phyloP scores from a whole-genome alignment of 2,113 vertebrate species.

The Hydropotes inermis region DNA sequence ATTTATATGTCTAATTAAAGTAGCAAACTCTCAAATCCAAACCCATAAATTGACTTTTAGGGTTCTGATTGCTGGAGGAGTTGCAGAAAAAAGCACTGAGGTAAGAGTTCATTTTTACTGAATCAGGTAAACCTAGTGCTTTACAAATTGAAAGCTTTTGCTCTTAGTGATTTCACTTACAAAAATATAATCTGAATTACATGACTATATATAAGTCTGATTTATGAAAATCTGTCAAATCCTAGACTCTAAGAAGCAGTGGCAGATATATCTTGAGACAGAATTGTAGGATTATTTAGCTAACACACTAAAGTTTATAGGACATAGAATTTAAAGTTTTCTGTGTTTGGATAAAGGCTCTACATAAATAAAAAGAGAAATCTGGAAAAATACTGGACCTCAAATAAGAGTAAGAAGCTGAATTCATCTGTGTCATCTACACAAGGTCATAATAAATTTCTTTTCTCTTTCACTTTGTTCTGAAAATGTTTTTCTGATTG shows the following conservation, averaged over 20 bases:
- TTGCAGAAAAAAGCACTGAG: conserved; percentile 38
- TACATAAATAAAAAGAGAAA: background rate
- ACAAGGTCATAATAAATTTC: background rate
- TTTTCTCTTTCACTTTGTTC: background rate
- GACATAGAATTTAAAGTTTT: background rate
- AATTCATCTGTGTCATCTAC: background rate
- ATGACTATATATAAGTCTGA: conserved; percentile 9
- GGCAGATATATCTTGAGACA: background rate
- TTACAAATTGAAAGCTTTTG: conserved; percentile 44
- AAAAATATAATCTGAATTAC: conserved; percentile 31
- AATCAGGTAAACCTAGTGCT: background rate
- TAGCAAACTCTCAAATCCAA: conserved; percentile 27
- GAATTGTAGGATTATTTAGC: background rate
- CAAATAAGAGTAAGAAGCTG: background rate
- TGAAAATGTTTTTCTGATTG: background rate
- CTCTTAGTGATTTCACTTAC: conserved; percentile 25
- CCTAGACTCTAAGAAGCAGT: background rate
- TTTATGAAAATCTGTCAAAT: conserved; percentile 29
- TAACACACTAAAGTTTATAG: background rate
- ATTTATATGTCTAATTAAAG: conserved; percentile 65
- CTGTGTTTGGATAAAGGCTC: conserved; percentile 19
- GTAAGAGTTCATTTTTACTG: conserved; percentile 28
- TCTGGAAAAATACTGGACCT: background rate
- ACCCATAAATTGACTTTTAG: conserved; percentile 51
- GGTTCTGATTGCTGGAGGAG: background rate